Conservation (phyloP, 2,797 vertebrate species). For the Hippopotamyrus pictus region DNA sequence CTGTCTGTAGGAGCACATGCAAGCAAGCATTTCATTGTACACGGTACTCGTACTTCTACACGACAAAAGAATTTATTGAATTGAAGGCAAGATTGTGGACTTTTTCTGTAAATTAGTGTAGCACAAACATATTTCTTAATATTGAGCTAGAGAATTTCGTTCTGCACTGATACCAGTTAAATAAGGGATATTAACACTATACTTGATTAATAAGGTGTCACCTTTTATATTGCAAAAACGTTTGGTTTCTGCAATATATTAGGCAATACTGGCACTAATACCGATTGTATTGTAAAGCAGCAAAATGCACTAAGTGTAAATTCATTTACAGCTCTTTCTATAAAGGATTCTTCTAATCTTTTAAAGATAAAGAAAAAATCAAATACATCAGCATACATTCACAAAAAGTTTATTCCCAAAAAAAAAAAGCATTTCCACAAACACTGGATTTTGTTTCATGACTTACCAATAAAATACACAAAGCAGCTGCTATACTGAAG, state of each 20-base stretch:
- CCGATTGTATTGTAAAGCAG: neutral
- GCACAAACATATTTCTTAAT: neutral
- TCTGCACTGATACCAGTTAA: neutral
- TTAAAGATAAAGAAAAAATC: neutral
- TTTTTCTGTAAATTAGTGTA: neutral
- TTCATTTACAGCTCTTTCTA: neutral
- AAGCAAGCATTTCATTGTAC: too few relatives aligned
- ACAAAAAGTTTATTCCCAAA: constrained; percentile 52
- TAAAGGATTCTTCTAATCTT: neutral
- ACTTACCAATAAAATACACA: constrained; percentile 46
- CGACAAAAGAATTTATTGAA: too few relatives aligned
- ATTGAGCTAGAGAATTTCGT: neutral
- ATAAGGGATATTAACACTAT: neutral
- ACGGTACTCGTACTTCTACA: too few relatives aligned
- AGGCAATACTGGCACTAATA: neutral
- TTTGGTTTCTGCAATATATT: neutral
- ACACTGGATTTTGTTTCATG: constrained; percentile 38
- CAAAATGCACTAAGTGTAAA: neutral
- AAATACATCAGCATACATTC: constrained; percentile 40
- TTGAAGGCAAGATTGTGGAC: neutral
- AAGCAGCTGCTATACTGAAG: constrained; percentile 40
- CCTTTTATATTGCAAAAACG: neutral
- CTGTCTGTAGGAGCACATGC: too few relatives aligned
- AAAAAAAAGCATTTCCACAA: constrained; percentile 50
- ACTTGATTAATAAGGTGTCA: neutral